Base-by-base conservation (phyloP, 2,888 invertebrate genomes). In the Byasa hedistus region DNA sequence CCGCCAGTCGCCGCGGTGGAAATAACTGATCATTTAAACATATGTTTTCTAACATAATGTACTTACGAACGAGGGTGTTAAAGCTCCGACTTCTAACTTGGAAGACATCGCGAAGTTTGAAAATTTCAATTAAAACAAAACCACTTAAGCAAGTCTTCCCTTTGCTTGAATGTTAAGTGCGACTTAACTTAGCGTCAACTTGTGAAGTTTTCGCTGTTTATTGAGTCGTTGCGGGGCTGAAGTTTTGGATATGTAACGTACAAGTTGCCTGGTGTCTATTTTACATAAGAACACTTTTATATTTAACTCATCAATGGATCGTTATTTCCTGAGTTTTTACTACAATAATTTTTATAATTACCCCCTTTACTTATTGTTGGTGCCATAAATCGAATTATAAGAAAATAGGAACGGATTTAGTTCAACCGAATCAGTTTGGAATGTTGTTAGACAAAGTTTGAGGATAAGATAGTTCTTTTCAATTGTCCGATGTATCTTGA, bases 121-220 rank as follows among this genome's bases (percentile, higher is more conserved):
- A 64, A 64, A 58, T 64, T 64, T 64, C 64, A 58, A 64, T 64
- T 64, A 64, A 64, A 64, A 64, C 39, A 64, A 58, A 64, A 57
- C 39, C 64, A 58, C 64, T 64, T 64, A 64, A 64, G 52, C 21
- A 64, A 64, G 64, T 64, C 58, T 27, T 21, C 64, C 36, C 57
- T 52, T 64, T 58, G 39, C 58, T 64, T 64, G 62, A 61, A 62
- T 56, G 62, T 62, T 58, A 54, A 64, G 64, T 64, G 57, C 39
- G 64, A 54, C 58, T 58, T 39, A 52, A 64, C 36, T 64, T 57
- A 52, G 64, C 48, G 32, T 48, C 63, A 61, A 55, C 55, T 62
- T 62, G 62, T 55, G 62, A 24, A 39, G 57, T 52, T 64, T 58
- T 54, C 58, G 58, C 24, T 64, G 52, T 58, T 64, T 57, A 64